Evolutionary conservation across 2,113 vertebrate species (phyloP).

Genomic region (Halcyon senegalensis): DNA sequence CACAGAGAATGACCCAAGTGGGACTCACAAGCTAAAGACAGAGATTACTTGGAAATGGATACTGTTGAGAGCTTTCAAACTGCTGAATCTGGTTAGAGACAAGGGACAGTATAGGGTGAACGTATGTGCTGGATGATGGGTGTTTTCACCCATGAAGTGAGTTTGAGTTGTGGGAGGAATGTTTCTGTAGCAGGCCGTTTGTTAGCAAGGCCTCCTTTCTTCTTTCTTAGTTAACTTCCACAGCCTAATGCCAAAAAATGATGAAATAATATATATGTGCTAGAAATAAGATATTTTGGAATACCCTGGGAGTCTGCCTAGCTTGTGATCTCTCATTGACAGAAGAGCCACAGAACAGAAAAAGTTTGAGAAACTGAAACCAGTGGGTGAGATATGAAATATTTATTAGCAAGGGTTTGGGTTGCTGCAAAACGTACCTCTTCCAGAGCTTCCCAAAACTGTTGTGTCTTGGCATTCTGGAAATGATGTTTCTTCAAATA

Average conservation of each 20-base stretch:
- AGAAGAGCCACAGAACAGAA: not conserved
- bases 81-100: not conserved
- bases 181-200: not conserved
- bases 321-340: not conserved
- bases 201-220: not conserved
- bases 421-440: slow-evolving; percentile 68
- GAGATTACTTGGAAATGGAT: not conserved
- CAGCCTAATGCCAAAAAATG: not conserved
- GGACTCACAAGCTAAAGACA: not conserved
- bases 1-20: not conserved
- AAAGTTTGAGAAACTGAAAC: not conserved
- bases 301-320: not conserved
- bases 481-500: slow-evolving; percentile 82
- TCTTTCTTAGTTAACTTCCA: not conserved
- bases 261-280: not conserved
- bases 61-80: not conserved
- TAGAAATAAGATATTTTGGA: not conserved
- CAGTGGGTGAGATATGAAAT: not conserved
- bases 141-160: not conserved
- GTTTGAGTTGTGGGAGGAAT: not conserved
- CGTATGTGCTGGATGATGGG: not conserved
- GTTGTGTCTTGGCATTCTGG: slow-evolving; percentile 88
- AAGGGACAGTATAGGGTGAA: not conserved
- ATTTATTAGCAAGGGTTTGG: not conserved
- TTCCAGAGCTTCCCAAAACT: slow-evolving; percentile 89